These are phyloP conservation scores for Callionymus lyra DNA, from an alignment of 2,113 vertebrate species.

Conservation along the genomic window DNA sequence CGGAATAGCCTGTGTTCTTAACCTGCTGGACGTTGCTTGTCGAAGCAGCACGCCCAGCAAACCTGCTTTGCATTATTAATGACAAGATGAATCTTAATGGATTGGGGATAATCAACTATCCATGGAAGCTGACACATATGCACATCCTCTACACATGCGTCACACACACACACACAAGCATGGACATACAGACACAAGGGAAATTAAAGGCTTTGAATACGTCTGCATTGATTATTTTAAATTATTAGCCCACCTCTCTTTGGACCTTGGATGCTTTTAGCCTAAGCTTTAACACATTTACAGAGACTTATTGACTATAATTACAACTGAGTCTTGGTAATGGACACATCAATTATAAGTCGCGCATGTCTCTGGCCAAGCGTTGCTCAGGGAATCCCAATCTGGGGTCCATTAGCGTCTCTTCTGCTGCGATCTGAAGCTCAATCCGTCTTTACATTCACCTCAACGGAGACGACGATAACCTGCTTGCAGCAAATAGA, in stretches of 20 bases:
- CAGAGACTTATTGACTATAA: constrained; percentile 99
- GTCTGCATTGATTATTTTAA: constrained; percentile 99
- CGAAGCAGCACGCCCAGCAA: constrained; percentile 77
- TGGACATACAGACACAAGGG: constrained; percentile 83
- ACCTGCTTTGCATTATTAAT: constrained; percentile 99
- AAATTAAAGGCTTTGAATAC: constrained; percentile 98
- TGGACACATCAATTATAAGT: constrained; percentile 99
- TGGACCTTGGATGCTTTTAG: constrained; percentile 99
- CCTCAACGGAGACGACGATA: constrained; percentile 52
- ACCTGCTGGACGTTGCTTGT: constrained; percentile 90
- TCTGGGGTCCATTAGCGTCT: constrained; percentile 92
- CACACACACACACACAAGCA: constrained; percentile 47
- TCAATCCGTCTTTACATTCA: constrained; percentile 63
- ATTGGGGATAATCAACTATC: constrained; percentile 99
- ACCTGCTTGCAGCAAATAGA: constrained; percentile 55
- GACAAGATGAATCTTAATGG: constrained; percentile 99
- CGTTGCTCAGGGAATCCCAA: constrained; percentile 97
- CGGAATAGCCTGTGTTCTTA: constrained; percentile 94
- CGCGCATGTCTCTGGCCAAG: constrained; percentile 91
- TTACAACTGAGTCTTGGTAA: constrained; percentile 99
- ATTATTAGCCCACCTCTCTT: constrained; percentile 99
- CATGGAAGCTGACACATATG: constrained; percentile 66
- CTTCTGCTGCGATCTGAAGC: constrained; percentile 65
- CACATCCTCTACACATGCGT: constrained; percentile 25
- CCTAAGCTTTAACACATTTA: constrained; percentile 98